Conservation (phyloP, 2,797 vertebrate species). For the Perodicticus potto region DNA sequence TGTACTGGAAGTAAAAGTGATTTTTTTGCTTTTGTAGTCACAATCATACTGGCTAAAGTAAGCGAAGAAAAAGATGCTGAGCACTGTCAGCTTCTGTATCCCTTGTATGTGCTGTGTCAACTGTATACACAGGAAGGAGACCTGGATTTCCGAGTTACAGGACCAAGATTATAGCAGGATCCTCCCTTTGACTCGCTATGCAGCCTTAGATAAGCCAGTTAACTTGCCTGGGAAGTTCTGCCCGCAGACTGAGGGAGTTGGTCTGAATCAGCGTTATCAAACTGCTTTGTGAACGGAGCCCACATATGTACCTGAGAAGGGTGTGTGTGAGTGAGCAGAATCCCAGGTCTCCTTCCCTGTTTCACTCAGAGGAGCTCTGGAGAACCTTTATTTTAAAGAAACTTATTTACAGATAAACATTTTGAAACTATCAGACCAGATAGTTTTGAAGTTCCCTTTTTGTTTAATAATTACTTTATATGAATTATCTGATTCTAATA, state of each 20-base stretch:
- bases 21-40: not conserved
- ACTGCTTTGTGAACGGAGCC: not conserved
- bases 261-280: not conserved
- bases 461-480: not conserved
- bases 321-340: not conserved
- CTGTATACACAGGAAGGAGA: not conserved
- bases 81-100: rapidly evolving
- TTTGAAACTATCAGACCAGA: not conserved
- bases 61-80: not conserved
- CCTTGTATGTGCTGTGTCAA: not conserved
- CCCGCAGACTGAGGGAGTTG: not conserved
- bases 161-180: not conserved
- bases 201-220: not conserved
- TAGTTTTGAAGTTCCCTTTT: not conserved
- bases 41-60: not conserved
- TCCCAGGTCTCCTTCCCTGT: not conserved
- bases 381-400: not conserved
- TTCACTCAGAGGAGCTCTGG: not conserved
- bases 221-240: not conserved
- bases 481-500: not conserved
- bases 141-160: not conserved
- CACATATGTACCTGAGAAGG: not conserved
- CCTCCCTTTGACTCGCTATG: not conserved
- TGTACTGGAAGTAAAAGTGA: not conserved
- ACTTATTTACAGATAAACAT: not conserved